Evolutionary conservation across 64 coral and sea anemone species (phyloP), one percentile per base, ranked within the genome.

Genomic region (Porites australiensis): DNA sequence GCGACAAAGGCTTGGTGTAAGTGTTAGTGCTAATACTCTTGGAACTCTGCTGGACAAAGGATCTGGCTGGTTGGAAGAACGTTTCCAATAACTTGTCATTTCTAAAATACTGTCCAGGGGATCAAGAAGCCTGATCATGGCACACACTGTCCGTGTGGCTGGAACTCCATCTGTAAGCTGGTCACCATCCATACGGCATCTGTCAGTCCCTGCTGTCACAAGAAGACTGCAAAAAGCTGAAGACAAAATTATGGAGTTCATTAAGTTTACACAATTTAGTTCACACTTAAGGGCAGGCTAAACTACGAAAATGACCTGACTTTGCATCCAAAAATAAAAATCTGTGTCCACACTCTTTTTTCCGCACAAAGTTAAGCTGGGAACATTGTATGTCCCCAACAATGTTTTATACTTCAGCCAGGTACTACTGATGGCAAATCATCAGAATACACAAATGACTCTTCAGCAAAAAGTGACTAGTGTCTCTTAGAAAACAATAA

Each of bases 61-160:
- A 11, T 95, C 89, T 9, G 52, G 13, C 52, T 73, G 74, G 69
- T 57, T 87, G n/a, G 49, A 89, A 9, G 81, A 55, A 16, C 74
- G 74, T 83, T 93, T 93, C 95, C 90, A 96, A 8, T 93, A 88
- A 68, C 62, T 79, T 20, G 95, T 91, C 44, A 83, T 84, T 67
- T 97, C 82, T 91, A 97, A 91, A 62, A 97, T 86, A 74, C 88
- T 91, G 50, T 77, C 82, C 54, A 97, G 55, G 14, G 95, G 92
- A 13, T 91, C 21, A 6, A 94, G 49, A 23, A 97, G 83, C 64
- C 14, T 21, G 23, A 91, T 79, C 49, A 90, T 87, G 3, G 82
- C 44, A 13, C 48, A 43, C 3, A 91, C 88, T 67, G 95, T 94
- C 54, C 69, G 77, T 23, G 88, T 94, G 15, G 88, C 79, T 58